phyloP scores from a whole-genome alignment of 2,797 vertebrate species.

The Enteromius anoplus region DNA sequence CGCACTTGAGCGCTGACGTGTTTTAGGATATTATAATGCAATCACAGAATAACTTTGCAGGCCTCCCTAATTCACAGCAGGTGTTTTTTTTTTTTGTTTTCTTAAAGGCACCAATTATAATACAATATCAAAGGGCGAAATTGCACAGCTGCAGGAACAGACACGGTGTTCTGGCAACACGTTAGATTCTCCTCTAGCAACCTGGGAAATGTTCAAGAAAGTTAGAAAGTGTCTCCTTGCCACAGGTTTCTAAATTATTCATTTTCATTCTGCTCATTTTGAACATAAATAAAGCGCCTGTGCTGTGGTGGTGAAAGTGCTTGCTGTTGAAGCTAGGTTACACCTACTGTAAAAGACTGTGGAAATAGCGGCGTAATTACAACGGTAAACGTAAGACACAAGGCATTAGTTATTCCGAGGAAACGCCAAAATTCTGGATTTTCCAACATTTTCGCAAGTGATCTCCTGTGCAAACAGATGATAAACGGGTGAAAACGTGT shows the following conservation, averaged over 20 bases:
- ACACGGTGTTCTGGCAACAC: not conserved
- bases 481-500: not conserved
- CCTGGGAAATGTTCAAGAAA: conserved; percentile 23
- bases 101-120: conserved; percentile 7
- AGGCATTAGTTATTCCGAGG: not conserved
- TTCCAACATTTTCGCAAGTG: not conserved
- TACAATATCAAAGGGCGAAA: conserved; percentile 21
- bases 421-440: not conserved
- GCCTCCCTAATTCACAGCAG: conserved; percentile 44
- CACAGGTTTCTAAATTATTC: conserved; percentile 42
- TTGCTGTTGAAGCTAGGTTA: not conserved
- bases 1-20: conserved; percentile 21
- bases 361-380: not conserved
- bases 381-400: not conserved
- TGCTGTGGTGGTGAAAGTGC: not conserved
- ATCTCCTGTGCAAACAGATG: not conserved
- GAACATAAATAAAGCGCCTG: conserved; percentile 35
- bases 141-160: not conserved
- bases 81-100: conserved; percentile 14
- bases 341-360: not conserved
- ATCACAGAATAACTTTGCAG: conserved; percentile 45
- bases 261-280: conserved; percentile 34
- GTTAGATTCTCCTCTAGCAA: conserved; percentile 16
- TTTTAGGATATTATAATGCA: conserved; percentile 45
- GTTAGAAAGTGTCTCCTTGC: conserved; percentile 29